These are phyloP conservation scores for Cryptus armator DNA, from an alignment of 2,888 invertebrate genomes.

Conservation along the genomic window DNA sequence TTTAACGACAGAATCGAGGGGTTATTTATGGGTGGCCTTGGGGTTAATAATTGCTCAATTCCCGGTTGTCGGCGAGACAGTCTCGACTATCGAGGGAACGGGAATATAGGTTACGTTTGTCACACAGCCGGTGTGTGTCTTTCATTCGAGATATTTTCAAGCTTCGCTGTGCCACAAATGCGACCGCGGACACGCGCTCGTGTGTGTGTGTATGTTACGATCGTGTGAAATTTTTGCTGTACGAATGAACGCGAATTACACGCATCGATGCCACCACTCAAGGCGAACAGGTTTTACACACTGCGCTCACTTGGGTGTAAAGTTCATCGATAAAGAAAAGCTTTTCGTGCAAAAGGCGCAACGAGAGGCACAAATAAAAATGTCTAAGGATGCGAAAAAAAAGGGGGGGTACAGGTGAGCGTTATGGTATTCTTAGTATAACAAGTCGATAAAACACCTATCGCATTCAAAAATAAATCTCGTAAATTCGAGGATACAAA, in stretches of 20 bases:
- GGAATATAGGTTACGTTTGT: slow-evolving; percentile 11
- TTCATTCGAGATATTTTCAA: slow-evolving; percentile 2
- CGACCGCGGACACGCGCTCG: neutral
- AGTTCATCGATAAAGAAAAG: slow-evolving; percentile 66
- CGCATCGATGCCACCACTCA: slow-evolving; percentile 51
- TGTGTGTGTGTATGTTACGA: slow-evolving; percentile 13
- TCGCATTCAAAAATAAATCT: neutral
- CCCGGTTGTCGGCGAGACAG: neutral
- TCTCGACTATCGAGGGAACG: slow-evolving; percentile 21
- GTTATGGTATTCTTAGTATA: slow-evolving; percentile 4
- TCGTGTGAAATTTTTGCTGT: slow-evolving; percentile 47
- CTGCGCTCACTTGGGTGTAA: slow-evolving; percentile 59
- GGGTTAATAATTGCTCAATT: slow-evolving; percentile 49
- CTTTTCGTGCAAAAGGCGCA: slow-evolving; percentile 63
- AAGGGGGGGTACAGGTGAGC: neutral
- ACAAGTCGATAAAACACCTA: neutral
- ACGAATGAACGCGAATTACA: slow-evolving; percentile 60
- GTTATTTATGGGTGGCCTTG: slow-evolving; percentile 49
- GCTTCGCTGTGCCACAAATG: neutral
- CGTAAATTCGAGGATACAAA: neutral
- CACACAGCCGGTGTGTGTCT: slow-evolving; percentile 14
- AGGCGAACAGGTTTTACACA: slow-evolving; percentile 52
- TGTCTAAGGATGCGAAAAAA: slow-evolving; percentile 54
- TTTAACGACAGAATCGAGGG: slow-evolving; percentile 13
- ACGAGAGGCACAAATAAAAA: slow-evolving; percentile 54